These are phyloP conservation scores for Odontamblyopus rebecca DNA, from an alignment of 2,797 vertebrate genomes.

Conservation along the genomic window DNA sequence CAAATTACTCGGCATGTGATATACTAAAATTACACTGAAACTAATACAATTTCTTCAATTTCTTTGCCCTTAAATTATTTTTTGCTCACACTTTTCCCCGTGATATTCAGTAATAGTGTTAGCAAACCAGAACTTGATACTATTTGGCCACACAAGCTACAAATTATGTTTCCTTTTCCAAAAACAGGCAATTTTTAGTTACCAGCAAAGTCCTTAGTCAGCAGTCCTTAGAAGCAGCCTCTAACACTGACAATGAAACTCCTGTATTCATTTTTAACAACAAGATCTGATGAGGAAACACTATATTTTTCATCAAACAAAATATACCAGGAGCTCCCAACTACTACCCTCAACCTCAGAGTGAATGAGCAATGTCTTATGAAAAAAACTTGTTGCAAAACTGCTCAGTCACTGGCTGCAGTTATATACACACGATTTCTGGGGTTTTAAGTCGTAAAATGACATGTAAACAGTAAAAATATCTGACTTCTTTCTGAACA, in stretches of 20 bases:
- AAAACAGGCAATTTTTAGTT: not conserved
- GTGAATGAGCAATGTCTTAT: not conserved
- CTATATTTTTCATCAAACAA: no score
- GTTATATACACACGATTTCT: no score
- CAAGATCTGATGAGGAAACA: not conserved
- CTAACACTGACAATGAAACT: not conserved
- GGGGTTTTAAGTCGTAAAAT: no score
- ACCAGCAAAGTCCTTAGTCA: not conserved
- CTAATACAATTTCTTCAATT: not conserved
- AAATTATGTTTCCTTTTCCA: not conserved
- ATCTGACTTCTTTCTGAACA: no score
- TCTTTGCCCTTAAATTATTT: not conserved
- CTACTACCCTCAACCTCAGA: not conserved
- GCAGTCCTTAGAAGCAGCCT: not conserved
- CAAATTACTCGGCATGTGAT: not conserved
- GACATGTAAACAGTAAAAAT: no score
- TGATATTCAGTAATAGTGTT: not conserved
- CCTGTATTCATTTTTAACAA: not conserved
- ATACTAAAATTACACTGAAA: not conserved
- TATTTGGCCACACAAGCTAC: slow-evolving; percentile 2
- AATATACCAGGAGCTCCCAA: no score
- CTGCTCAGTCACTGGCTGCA: not conserved
- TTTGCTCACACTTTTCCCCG: not conserved
- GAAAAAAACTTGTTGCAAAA: not conserved
- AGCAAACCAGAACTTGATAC: not conserved